These are phyloP conservation scores for Formica selysi DNA, from an alignment of 1,140 invertebrate genomes.

Conservation along the genomic window DNA sequence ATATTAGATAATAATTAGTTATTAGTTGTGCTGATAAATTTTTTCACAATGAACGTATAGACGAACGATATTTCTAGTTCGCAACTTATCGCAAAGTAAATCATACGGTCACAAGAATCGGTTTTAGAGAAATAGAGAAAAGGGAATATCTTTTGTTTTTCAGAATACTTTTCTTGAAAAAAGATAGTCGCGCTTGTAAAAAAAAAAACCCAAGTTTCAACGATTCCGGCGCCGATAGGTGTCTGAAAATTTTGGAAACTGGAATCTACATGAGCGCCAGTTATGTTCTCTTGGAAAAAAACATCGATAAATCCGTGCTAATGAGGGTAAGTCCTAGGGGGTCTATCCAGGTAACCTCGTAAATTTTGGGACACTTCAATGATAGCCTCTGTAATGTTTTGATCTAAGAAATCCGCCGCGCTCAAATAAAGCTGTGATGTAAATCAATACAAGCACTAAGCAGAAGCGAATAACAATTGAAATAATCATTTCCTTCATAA, in stretches of 20 bases:
- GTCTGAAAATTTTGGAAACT: background rate
- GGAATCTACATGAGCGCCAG: background rate
- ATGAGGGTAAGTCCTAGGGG: slow-evolving; percentile 72
- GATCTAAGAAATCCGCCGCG: slow-evolving; percentile 39
- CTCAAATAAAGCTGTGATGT: background rate
- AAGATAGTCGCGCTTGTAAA: background rate
- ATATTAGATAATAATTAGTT: background rate
- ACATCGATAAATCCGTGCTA: slow-evolving; percentile 77
- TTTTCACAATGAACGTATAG: background rate
- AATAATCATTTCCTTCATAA: background rate
- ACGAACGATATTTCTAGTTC: background rate
- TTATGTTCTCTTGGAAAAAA: background rate
- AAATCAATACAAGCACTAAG: background rate
- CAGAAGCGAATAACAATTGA: background rate
- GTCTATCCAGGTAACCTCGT: slow-evolving; percentile 73
- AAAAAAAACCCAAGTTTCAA: background rate
- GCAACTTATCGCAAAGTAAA: too few species aligned
- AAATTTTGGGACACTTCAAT: slow-evolving; percentile 74
- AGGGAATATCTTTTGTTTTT: background rate
- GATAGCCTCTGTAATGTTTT: slow-evolving; percentile 79
- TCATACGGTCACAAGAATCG: too few species aligned
- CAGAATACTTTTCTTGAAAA: background rate
- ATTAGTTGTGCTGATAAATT: background rate
- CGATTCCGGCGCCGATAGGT: background rate
- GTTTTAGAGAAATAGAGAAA: background rate